Evolutionary conservation across 2,113 vertebrate genomes (phyloP).

Genomic region (Labeo rohita): DNA sequence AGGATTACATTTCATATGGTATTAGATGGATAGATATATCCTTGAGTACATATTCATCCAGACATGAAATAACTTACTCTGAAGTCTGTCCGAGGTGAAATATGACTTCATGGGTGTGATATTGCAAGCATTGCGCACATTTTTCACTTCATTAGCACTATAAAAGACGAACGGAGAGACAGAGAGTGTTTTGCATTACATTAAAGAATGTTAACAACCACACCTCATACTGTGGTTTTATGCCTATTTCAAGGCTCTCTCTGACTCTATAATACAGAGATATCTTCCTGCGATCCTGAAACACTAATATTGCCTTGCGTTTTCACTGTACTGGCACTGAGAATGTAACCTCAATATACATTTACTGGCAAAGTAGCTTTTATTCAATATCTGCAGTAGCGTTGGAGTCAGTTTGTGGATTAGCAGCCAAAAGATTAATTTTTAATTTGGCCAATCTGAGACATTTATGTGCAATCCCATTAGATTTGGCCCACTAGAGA

Average conservation of each 20-base stretch:
- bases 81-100: slow-evolving; percentile 26
- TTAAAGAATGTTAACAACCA: slow-evolving; percentile 6
- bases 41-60: slow-evolving; percentile 36
- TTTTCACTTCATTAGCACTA: slow-evolving; percentile 34
- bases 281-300: not conserved
- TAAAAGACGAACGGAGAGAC: not conserved
- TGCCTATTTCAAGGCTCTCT: not conserved
- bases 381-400: not conserved
- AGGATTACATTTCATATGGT: slow-evolving; percentile 10
- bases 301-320: not conserved
- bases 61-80: slow-evolving; percentile 34
- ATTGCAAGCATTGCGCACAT: not conserved
- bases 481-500: not conserved
- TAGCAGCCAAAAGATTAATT: not conserved
- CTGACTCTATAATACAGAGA: not conserved
- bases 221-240: not conserved
- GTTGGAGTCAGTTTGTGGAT: slow-evolving; percentile 11
- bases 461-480: slow-evolving; percentile 11
- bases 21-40: slow-evolving; percentile 22
- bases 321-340: not conserved
- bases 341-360: not conserved
- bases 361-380: not conserved
- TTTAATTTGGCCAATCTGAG: slow-evolving; percentile 5
- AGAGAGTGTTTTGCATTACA: slow-evolving; percentile 19
- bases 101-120: slow-evolving; percentile 35